A percentile compares a stretch with the other conserved stretches of the same genome.
Conservation (phyloP, 2,797 vertebrate genomes). For the Manis crassicaudata region DNA sequence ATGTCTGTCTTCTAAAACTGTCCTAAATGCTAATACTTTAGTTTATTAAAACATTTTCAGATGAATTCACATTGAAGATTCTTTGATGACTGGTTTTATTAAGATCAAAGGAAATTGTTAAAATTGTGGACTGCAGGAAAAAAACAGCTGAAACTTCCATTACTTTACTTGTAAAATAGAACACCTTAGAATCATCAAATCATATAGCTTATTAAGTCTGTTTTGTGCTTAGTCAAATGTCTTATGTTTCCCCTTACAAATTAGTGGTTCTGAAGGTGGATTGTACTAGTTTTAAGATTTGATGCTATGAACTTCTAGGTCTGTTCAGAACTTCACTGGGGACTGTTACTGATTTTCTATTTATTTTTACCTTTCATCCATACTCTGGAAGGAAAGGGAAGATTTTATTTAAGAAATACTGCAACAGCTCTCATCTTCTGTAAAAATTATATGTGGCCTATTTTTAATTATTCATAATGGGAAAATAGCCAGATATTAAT, state of each 20-base stretch:
- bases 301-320: not conserved
- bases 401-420: slow-evolving; percentile 20
- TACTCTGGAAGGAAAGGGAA: not conserved
- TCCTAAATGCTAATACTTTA: not conserved
- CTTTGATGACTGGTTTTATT: not conserved
- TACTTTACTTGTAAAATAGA: not conserved
- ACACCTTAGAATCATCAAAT: not conserved
- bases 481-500: not conserved
- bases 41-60: not conserved
- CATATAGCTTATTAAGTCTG: not conserved
- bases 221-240: not conserved
- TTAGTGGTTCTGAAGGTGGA: not conserved
- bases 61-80: not conserved
- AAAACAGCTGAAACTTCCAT: not conserved
- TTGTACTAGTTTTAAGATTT: not conserved
- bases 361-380: not conserved
- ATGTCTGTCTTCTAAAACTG: not conserved
- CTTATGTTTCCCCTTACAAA: not conserved
- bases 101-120: not conserved
- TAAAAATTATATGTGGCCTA: not conserved
- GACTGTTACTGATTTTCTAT: not conserved
- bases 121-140: not conserved
- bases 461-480: slow-evolving; percentile 1
- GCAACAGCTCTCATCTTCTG: not conserved
- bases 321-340: not conserved